Percentiles rank a stretch among this genome's conserved stretches.
phyloP scores from a whole-genome alignment of 2,797 vertebrate species.

The Schizothorax lantsangensis region DNA sequence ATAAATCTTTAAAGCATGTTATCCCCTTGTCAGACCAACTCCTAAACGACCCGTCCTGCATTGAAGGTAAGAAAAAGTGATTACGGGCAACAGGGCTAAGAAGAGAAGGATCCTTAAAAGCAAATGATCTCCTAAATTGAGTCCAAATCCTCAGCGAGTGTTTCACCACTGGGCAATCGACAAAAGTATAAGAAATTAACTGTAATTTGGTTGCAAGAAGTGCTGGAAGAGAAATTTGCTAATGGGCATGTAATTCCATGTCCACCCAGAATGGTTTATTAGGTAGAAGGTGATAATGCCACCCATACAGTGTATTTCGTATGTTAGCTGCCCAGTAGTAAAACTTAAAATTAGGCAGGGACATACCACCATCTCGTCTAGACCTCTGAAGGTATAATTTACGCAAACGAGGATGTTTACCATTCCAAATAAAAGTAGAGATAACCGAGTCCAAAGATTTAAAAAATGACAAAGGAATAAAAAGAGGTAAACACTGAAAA shows the following conservation, averaged over 20 bases:
- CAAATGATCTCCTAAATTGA: not conserved
- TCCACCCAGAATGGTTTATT: not conserved
- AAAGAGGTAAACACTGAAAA: too few relatives aligned
- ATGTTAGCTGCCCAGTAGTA: not conserved
- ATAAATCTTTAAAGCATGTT: not conserved
- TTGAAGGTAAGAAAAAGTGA: not conserved
- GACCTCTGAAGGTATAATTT: too few relatives aligned
- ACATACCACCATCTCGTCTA: not conserved
- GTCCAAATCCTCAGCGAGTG: not conserved
- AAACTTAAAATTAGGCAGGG: not conserved
- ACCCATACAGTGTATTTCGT: not conserved
- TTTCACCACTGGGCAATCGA: not conserved
- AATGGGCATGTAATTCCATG: not conserved
- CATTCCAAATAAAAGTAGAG: too few relatives aligned
- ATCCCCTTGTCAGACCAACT: not conserved
- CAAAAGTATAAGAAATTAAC: not conserved
- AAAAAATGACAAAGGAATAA: not conserved
- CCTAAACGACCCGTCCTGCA: not conserved
- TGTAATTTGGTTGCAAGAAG: slow-evolving; percentile 7
- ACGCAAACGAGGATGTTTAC: not conserved
- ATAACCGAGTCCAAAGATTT: not conserved
- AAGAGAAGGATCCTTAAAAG: not conserved
- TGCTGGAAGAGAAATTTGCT: not conserved
- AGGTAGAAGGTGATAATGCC: not conserved
- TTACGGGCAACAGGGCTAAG: not conserved